Base-by-base conservation (phyloP, 2,888 invertebrate genomes). In the Tiliacea aurago region DNA sequence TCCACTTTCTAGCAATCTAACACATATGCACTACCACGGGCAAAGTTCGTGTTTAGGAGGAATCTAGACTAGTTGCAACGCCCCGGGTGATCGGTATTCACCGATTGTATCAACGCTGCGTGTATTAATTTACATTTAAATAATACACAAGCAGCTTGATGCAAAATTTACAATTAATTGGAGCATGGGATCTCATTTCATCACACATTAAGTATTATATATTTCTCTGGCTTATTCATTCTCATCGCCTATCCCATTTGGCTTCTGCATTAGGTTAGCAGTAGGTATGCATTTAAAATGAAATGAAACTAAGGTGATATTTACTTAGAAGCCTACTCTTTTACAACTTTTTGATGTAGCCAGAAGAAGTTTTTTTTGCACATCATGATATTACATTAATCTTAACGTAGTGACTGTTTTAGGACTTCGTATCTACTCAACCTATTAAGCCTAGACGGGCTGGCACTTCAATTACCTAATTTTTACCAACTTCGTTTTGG, bases 1-100 rank as follows among this genome's bases (percentile, higher is more conserved):
- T 80, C 71, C 71, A 70, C 81, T 81, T 80, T 77, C 81, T 68
- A 70, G 74, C 66, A 83, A 83, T 84, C 78, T 83, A 76, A 84
- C 84, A 83, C 77, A 64, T 78, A 83, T 70, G 63, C 63, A 73
- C 73, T 67, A 47, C 71, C 43, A 45, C 58, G 28, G 74, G 47
- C 63, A 59, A 78, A 85, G 70, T 83, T 80, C 63, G 72, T 69
- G 64, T 83, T 83, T 68, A 78, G 70, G 72, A 63, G 51, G n/a
- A 37, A 37, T 33, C n/a, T 37, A 53, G 58, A 51, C 65, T 72
- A 72, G 49, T 47, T 63, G 58, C 51, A 80, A 70, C 58, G 58
- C 68, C 58, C 18, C 49, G 59, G 65, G 73, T 71, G 69, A 53
- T 76, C 63, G 15, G 45, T 70, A 71, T 75, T 77, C 85, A 45